phyloP scores from a whole-genome alignment of 2,113 vertebrate species.

The Perccottus glenii region DNA sequence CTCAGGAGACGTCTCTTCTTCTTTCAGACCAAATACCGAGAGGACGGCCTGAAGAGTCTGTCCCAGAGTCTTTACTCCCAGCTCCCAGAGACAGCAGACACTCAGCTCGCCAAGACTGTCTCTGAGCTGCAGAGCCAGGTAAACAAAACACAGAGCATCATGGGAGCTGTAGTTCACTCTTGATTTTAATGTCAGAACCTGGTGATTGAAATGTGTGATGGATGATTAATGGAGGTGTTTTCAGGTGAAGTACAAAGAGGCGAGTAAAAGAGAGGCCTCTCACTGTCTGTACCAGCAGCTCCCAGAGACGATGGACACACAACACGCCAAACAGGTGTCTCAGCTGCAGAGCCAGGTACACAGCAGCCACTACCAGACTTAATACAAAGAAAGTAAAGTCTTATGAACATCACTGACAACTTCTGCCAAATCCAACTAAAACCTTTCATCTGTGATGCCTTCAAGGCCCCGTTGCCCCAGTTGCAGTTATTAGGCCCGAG shows the following conservation, averaged over 20 bases:
- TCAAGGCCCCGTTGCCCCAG: no score
- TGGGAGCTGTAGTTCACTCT: not conserved
- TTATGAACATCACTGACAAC: no score
- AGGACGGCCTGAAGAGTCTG: conserved; percentile 42
- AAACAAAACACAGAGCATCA: not conserved
- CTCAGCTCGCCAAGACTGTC: conserved; percentile 51
- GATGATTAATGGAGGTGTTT: not conserved
- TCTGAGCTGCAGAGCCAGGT: conserved; percentile 83
- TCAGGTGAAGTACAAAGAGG: conserved; percentile 85
- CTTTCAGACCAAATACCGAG: conserved; percentile 63
- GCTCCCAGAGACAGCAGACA: conserved; percentile 46
- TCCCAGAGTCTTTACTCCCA: conserved; percentile 61
- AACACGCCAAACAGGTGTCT: conserved; percentile 39
- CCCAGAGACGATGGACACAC: conserved; percentile 48
- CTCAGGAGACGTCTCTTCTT: not conserved
- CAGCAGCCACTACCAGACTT: no score
- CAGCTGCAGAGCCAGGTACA: conserved; percentile 67
- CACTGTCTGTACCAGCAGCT: conserved; percentile 56
- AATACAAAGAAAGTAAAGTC: no score
- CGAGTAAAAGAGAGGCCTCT: conserved; percentile 55
- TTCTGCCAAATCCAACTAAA: no score
- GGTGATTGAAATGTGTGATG: conserved; percentile 42
- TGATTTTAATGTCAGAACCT: not conserved
- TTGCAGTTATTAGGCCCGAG: no score
- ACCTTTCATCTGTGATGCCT: no score